phyloP scores from a whole-genome alignment of 2,888 invertebrate species.

The Saturnia japonica region DNA sequence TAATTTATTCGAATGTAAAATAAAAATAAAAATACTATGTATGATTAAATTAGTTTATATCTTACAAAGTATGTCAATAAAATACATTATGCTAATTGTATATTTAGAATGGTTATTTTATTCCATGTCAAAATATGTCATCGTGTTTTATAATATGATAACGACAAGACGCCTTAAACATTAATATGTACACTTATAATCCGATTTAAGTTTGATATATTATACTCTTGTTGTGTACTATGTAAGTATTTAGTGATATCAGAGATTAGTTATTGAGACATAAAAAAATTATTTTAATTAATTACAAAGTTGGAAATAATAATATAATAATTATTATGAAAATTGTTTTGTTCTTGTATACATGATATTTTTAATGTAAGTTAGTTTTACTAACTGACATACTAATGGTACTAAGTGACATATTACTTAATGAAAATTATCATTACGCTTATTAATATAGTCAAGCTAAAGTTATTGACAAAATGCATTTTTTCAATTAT shows the following conservation, averaged over 20 bases:
- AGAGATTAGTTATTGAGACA: too few relatives aligned
- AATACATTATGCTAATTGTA: not conserved
- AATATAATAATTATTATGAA: too few relatives aligned
- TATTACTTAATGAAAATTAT: not conserved
- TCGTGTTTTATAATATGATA: conserved; percentile 11
- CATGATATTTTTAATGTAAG: too few relatives aligned
- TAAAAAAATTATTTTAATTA: too few relatives aligned
- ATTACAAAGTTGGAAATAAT: too few relatives aligned
- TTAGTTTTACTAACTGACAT: too few relatives aligned
- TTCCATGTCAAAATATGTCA: conserved; percentile 10
- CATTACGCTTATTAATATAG: not conserved
- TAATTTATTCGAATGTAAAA: not conserved
- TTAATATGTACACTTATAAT: not conserved
- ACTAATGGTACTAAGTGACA: not conserved
- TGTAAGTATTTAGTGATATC: too few relatives aligned
- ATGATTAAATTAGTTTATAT: not conserved
- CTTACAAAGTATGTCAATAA: not conserved
- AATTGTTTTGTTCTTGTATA: too few relatives aligned
- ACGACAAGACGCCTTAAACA: not conserved
- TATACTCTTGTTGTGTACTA: too few relatives aligned
- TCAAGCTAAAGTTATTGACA: too few relatives aligned
- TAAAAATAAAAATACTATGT: not conserved
- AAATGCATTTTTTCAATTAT: too few relatives aligned
- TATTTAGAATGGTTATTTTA: not conserved
- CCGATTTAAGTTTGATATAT: conserved; percentile 5